Conservation (phyloP, 2,888 invertebrate species). For the Itoplectis maculator region DNA sequence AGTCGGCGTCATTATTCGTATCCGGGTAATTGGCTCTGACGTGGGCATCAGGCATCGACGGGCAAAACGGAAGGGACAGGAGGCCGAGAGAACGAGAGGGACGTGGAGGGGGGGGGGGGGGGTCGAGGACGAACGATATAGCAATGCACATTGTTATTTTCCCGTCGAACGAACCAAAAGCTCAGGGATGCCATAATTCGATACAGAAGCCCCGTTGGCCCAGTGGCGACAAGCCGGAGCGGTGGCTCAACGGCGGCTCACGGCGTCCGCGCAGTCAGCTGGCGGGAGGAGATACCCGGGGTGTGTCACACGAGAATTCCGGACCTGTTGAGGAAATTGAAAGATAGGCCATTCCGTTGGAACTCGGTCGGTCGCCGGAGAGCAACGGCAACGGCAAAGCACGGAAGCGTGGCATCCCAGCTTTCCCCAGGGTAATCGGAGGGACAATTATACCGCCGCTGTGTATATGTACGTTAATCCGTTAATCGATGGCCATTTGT, state of each 20-base stretch:
- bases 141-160: constrained; percentile 51
- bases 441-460: constrained; percentile 54
- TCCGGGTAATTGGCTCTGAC: constrained; percentile 61
- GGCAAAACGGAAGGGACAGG: constrained; percentile 12
- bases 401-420: constrained; percentile 35
- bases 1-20: constrained; percentile 45
- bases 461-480: constrained; percentile 61
- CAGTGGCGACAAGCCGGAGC: constrained; percentile 43
- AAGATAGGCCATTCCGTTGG: constrained; percentile 58
- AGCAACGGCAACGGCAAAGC: constrained; percentile 31
- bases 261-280: constrained; percentile 15
- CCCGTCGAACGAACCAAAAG: constrained; percentile 46
- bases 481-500: constrained; percentile 67
- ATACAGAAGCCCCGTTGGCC: constrained; percentile 56
- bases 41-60: constrained; percentile 29
- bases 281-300: constrained; percentile 39
- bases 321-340: constrained; percentile 69
- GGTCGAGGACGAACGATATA: background rate
- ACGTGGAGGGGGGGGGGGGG: constrained; percentile 1
- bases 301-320: constrained; percentile 62
- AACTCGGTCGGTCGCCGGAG: constrained; percentile 53
- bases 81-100: too few relatives aligned
- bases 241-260: constrained; percentile 26
- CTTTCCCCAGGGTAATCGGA: constrained; percentile 50
- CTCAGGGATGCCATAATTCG: constrained; percentile 51